phyloP scores from a whole-genome alignment of 2,888 invertebrate species.

The Scaptomyza polygonia region DNA sequence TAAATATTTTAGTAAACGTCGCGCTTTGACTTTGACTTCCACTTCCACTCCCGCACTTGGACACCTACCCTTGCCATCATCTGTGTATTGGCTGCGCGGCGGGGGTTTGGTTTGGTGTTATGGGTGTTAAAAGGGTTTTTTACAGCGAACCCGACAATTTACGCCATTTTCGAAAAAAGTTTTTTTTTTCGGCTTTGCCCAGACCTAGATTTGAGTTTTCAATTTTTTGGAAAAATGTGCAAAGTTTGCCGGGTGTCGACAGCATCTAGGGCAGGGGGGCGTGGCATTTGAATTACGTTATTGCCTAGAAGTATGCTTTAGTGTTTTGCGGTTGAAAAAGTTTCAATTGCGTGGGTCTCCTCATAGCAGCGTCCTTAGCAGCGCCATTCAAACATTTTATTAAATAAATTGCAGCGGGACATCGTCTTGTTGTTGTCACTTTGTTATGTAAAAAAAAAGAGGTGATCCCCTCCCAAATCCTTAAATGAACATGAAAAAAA shows the following conservation, averaged over 20 bases:
- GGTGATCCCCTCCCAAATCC: slow-evolving; percentile 31
- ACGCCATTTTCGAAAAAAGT: slow-evolving; percentile 60
- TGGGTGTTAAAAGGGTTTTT: slow-evolving; percentile 24
- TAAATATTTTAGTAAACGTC: slow-evolving; percentile 77
- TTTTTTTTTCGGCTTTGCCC: slow-evolving; percentile 22
- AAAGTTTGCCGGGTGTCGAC: slow-evolving; percentile 70
- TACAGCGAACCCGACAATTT: slow-evolving; percentile 60
- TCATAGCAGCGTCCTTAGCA: slow-evolving; percentile 35
- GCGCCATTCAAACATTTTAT: slow-evolving; percentile 60
- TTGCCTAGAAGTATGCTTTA: slow-evolving; percentile 78
- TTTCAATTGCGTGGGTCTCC: slow-evolving; percentile 74
- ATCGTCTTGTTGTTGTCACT: slow-evolving; percentile 45
- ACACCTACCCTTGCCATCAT: slow-evolving; percentile 53
- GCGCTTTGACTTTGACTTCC: slow-evolving; percentile 73
- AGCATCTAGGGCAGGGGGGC: slow-evolving; percentile 42
- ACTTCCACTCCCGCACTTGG: slow-evolving; percentile 61
- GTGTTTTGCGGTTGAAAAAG: slow-evolving; percentile 78
- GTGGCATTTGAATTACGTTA: slow-evolving; percentile 73
- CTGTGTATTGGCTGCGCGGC: slow-evolving; percentile 29
- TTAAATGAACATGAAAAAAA: slow-evolving; percentile 32
- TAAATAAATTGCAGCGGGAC: slow-evolving; percentile 74
- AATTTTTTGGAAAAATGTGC: slow-evolving; percentile 63
- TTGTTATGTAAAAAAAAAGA: slow-evolving; percentile 69
- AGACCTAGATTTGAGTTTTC: slow-evolving; percentile 57
- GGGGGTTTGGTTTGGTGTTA: neutral